phyloP scores from a whole-genome alignment of 2,113 vertebrate species.

The Perccottus glenii region DNA sequence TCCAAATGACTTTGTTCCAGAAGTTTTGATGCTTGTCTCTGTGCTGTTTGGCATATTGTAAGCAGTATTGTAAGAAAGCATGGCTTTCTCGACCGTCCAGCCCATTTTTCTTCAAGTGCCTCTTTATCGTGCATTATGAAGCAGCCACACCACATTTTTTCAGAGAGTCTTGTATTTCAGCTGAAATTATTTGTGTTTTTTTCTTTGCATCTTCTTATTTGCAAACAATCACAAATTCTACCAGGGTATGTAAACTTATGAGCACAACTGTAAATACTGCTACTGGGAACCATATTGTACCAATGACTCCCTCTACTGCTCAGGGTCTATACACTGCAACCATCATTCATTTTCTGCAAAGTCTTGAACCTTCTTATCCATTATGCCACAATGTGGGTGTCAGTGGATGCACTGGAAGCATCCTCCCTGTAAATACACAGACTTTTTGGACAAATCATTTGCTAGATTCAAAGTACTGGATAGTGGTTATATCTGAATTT shows the following conservation, averaged over 20 bases:
- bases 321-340: not conserved
- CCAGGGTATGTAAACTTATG: not conserved
- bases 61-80: too few relatives aligned
- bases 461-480: not conserved
- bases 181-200: too few relatives aligned
- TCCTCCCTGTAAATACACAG: not conserved
- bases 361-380: slow-evolving; percentile 16
- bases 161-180: too few relatives aligned
- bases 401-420: not conserved
- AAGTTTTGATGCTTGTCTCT: too few relatives aligned
- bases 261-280: not conserved
- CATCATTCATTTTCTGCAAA: not conserved
- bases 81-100: too few relatives aligned
- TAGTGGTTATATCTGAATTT: not conserved
- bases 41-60: too few relatives aligned
- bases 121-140: too few relatives aligned
- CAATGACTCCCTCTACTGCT: slow-evolving; percentile 41
- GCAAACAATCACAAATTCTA: too few relatives aligned
- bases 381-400: slow-evolving; percentile 1
- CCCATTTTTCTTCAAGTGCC: too few relatives aligned
- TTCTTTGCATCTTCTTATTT: too few relatives aligned
- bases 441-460: not conserved
- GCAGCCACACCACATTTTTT: too few relatives aligned
- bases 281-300: slow-evolving; percentile 7
- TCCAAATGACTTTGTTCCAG: too few relatives aligned